phyloP scores from a whole-genome alignment of 2,797 vertebrate species.

The Clarias platycephalus region DNA sequence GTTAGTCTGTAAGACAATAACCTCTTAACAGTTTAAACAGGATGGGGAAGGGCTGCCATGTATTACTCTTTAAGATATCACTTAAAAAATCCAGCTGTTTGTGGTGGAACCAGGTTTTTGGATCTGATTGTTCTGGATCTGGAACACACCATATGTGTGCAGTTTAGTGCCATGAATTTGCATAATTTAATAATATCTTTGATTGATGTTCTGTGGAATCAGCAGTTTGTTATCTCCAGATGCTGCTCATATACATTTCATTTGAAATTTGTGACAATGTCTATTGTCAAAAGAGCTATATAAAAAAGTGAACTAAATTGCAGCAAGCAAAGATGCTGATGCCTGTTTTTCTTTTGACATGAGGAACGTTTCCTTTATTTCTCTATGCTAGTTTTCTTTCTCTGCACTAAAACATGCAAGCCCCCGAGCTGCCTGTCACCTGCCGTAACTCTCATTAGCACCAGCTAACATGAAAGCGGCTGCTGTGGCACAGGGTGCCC shows the following conservation, averaged over 20 bases:
- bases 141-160: neutral
- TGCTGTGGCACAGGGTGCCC: neutral
- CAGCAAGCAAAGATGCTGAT: neutral
- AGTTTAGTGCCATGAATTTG: neutral
- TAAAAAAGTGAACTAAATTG: neutral
- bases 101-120: neutral
- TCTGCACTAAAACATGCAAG: neutral
- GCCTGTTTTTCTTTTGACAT: neutral
- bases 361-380: neutral
- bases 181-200: neutral
- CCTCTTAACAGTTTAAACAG: too few species aligned
- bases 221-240: neutral
- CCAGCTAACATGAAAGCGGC: constrained; percentile 2
- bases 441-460: constrained; percentile 40
- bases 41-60: neutral
- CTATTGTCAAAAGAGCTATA: neutral
- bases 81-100: constrained; percentile 1
- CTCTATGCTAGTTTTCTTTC: constrained; percentile 16
- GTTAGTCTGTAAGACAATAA: neutral
- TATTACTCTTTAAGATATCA: neutral
- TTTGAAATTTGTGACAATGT: neutral
- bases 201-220: neutral
- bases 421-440: constrained; percentile 28
- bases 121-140: constrained; percentile 9
- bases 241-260: neutral